Evolutionary conservation across 1,140 invertebrate species (phyloP).

Genomic region (Bombus vancouverensis): DNA sequence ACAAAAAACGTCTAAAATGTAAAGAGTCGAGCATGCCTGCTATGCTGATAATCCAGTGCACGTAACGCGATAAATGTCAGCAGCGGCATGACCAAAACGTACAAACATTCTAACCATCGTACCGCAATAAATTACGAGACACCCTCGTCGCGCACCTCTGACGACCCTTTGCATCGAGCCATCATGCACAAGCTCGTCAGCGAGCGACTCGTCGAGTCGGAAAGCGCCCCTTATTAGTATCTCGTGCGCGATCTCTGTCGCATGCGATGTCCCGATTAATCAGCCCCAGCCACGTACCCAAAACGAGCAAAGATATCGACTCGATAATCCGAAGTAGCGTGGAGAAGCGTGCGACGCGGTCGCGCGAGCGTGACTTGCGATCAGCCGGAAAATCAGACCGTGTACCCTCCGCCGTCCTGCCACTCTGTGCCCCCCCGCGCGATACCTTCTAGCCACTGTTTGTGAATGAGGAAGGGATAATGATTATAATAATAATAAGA

Average conservation of each 20-base stretch:
- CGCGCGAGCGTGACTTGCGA: constrained; percentile 7
- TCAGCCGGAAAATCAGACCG: constrained; percentile 17
- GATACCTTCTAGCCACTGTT: neutral
- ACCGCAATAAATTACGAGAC: constrained; percentile 1
- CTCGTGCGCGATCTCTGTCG: constrained; percentile 4
- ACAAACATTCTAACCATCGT: neutral
- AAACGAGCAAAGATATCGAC: constrained; percentile 19
- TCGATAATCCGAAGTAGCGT: constrained; percentile 9
- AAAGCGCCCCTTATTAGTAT: constrained; percentile 18
- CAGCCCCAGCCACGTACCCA: neutral
- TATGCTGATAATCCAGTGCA: neutral
- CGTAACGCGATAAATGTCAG: neutral
- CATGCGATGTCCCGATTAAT: constrained; percentile 13
- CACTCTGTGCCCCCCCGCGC: neutral
- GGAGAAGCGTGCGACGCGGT: neutral
- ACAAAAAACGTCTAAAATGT: neutral
- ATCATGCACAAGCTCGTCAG: neutral
- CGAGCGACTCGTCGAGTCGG: neutral
- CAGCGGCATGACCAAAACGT: neutral
- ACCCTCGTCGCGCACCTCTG: neutral
- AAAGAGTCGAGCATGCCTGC: neutral
- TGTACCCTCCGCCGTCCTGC: neutral
- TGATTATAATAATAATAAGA: constrained; percentile 71
- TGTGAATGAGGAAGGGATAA: constrained; percentile 38
- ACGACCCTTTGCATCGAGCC: neutral